Base-by-base conservation (phyloP, 1,140 invertebrate species). In the Eciton burchellii region DNA sequence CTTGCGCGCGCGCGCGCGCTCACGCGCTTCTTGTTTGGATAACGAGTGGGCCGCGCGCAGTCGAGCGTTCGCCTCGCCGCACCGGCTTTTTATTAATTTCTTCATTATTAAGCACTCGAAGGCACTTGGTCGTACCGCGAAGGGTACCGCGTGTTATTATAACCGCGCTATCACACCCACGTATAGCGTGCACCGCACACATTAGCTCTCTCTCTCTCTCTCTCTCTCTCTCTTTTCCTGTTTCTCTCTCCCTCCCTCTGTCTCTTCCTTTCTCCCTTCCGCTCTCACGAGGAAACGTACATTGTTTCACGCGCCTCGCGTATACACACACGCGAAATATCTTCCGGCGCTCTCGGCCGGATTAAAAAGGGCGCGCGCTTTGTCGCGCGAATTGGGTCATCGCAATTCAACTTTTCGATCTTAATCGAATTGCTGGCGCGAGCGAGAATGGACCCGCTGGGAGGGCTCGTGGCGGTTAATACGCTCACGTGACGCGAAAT, bases 161-260 rank as follows among this genome's bases (percentile, higher is more conserved):
- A 66, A 77, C 29, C 47, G 26, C 57, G 63, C 74, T 63, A 82
- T 86, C 91, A 90, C 92, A 91, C 92, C 92, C 90, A 92, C 90
- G 91, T 91, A 91, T 93, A 86, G 91, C 91, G 89, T 92, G 92
- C 86, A 82, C 89, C 84, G 84, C 85, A 90, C 82, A 79, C 77
- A 89, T 89, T 85, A 87, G 68, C 82, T 57, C 83, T 83, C 88
- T 87, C 45, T 19, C 35, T 63, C 62, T 65, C 41, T 65, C 19
- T 45, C 14, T 60, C 57, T 60, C 14, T 52, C 12, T 87, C 66
- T 57, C 71, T 65, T 12, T 84, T 82, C 84, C 66, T 24, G 73
- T 68, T 83, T 81, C 35, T 35, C 35, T n/a, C n/a, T n/a, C n/a
- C n/a, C n/a, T n/a, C n/a, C n/a, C n/a, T n/a, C n/a, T n/a, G n/a